Conservation (phyloP, 2,888 invertebrate genomes). For the Callyntrura guangdongensis region DNA sequence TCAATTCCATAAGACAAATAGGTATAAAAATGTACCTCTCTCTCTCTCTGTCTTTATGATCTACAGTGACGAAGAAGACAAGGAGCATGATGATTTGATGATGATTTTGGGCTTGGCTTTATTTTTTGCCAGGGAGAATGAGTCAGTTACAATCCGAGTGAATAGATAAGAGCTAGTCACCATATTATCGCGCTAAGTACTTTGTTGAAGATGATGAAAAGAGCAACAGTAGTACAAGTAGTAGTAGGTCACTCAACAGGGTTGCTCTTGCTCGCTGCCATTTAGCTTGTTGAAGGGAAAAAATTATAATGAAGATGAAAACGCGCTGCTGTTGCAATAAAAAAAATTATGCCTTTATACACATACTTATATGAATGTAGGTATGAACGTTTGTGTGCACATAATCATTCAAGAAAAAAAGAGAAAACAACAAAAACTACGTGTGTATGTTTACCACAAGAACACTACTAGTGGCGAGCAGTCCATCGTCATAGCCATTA, state of each 20-base stretch:
- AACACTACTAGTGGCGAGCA: constrained; percentile 7
- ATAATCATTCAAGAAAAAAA: not conserved
- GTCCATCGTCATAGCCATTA: constrained; percentile 31
- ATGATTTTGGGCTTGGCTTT: constrained; percentile 57
- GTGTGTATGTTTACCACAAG: not conserved
- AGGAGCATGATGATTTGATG: not conserved
- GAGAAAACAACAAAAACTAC: not conserved
- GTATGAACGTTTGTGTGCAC: not conserved
- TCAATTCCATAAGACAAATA: constrained; percentile 57
- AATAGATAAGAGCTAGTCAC: constrained; percentile 10
- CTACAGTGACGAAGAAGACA: constrained; percentile 15
- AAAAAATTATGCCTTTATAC: constrained; percentile 7
- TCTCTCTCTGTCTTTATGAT: not conserved
- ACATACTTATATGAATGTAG: not conserved
- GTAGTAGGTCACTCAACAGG: constrained; percentile 74
- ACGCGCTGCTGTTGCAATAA: constrained; percentile 1
- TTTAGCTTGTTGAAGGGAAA: constrained; percentile 33
- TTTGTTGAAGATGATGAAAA: constrained; percentile 22
- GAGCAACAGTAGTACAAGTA: constrained; percentile 14
- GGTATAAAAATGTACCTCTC: constrained; percentile 33
- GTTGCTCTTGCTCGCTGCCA: constrained; percentile 8
- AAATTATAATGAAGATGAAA: constrained; percentile 56
- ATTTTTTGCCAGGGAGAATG: constrained; percentile 56
- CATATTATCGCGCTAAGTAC: not conserved
- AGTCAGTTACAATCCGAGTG: constrained; percentile 39